These are phyloP conservation scores for Macropodus opercularis DNA, from an alignment of 2,797 vertebrate genomes.

Conservation along the genomic window DNA sequence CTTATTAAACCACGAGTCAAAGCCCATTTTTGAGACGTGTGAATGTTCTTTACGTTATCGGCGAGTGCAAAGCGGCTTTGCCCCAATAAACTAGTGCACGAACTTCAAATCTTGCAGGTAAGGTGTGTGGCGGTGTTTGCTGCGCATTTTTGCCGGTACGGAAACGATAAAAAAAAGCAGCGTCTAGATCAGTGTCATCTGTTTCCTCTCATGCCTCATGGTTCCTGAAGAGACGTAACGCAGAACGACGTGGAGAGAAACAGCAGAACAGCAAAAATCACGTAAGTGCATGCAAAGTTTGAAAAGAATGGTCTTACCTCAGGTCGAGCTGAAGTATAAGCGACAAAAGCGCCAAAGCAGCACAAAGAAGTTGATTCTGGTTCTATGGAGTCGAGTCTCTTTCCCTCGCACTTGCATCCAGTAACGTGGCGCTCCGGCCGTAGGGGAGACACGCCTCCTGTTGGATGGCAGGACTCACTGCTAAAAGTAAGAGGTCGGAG, in stretches of 20 bases:
- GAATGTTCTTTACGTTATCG: background rate
- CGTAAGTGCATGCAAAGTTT: constrained; percentile 30
- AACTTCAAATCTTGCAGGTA: constrained; percentile 36
- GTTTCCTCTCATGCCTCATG: constrained; percentile 4
- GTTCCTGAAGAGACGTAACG: background rate
- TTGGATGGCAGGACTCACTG: constrained; percentile 78
- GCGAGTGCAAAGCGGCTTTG: background rate
- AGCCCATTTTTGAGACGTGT: constrained; percentile 22
- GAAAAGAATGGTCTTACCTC: constrained; percentile 66
- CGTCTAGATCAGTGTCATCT: background rate
- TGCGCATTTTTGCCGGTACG: constrained; percentile 7
- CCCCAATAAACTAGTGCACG: constrained; percentile 9
- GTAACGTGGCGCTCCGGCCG: constrained; percentile 62
- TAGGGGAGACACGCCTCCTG: constrained; percentile 90
- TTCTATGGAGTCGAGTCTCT: constrained; percentile 66
- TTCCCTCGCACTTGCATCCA: constrained; percentile 64
- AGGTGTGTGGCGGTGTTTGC: constrained; percentile 12
- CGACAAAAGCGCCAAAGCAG: constrained; percentile 65
- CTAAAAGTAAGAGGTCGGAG: constrained; percentile 67
- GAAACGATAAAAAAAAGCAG: constrained; percentile 6
- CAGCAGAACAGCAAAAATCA: background rate
- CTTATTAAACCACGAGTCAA: constrained; percentile 43
- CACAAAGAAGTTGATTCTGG: constrained; percentile 77
- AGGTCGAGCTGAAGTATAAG: constrained; percentile 35
- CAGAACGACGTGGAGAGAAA: background rate